Evolutionary conservation across 37 sponge, comb jelly and placozoan genomes (phyloP).

Genomic region (Crambe crambe): DNA sequence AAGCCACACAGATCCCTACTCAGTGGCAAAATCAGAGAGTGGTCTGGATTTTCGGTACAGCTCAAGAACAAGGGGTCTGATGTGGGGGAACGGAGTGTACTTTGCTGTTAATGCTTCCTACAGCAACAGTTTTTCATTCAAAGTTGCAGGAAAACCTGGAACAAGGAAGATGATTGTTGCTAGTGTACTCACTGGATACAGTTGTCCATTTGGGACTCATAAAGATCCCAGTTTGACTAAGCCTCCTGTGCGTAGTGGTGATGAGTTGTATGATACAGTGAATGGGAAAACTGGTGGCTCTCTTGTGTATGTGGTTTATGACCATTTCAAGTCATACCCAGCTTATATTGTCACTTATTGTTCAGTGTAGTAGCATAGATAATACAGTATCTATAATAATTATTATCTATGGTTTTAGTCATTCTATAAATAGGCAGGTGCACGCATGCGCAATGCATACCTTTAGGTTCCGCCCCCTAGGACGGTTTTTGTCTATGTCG

Average conservation of each 20-base stretch:
- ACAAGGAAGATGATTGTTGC: conserved; percentile 57
- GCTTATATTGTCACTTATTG: conserved; percentile 78
- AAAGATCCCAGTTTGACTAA: neutral
- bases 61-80: neutral
- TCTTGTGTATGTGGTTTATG: conserved; percentile 75
- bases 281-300: conserved; percentile 59
- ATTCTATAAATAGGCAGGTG: too few species aligned
- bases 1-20: conserved; percentile 27
- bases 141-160: neutral
- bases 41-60: conserved; percentile 79
- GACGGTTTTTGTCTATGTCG: too few species aligned
- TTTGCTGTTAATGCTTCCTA: conserved; percentile 86
- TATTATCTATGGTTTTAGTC: too few species aligned
- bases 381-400: too few species aligned
- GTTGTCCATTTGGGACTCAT: neutral
- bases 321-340: conserved; percentile 80
- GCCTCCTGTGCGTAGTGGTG: neutral
- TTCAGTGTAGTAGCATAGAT: neutral
- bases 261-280: conserved; percentile 68
- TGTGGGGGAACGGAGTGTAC: conserved; percentile 85
- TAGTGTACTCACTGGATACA: conserved; percentile 59
- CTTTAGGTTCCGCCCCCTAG: too few species aligned
- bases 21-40: conserved; percentile 42
- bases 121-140: conserved; percentile 42
- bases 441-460: too few species aligned